Percentiles rank a stretch among this genome's conserved stretches.
phyloP scores from a whole-genome alignment of 2,113 vertebrate genomes.

The Puntigrus tetrazona region DNA sequence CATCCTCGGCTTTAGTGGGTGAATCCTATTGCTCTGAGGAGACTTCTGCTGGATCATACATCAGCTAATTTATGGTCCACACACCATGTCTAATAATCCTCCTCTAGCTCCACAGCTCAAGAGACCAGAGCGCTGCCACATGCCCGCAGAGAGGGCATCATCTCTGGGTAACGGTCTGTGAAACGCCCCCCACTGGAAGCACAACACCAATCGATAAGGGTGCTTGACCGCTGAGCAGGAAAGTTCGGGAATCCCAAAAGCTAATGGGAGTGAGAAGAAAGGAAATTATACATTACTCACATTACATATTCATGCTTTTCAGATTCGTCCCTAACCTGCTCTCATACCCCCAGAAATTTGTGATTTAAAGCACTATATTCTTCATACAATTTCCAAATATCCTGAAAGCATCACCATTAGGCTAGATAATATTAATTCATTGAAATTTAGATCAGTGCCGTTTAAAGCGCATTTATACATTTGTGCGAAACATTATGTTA shows the following conservation, averaged over 20 bases:
- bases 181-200: not conserved
- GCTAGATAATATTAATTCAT: not conserved
- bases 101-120: conserved; percentile 22
- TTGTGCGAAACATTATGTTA: too few relatives aligned
- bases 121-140: conserved; percentile 14
- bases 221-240: not conserved
- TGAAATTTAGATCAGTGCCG: not conserved
- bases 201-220: not conserved
- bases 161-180: conserved; percentile 31
- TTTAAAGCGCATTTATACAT: not conserved
- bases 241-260: not conserved
- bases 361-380: too few relatives aligned
- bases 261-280: not conserved
- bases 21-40: not conserved
- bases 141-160: conserved; percentile 18
- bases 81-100: conserved; percentile 55
- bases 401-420: too few relatives aligned
- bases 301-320: too few relatives aligned
- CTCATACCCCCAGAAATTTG: too few relatives aligned
- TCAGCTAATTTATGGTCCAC: conserved; percentile 66
- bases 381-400: too few relatives aligned
- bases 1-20: not conserved
- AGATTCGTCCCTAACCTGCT: too few relatives aligned
- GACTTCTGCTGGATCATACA: conserved; percentile 47
- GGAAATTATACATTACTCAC: not conserved